Percentiles rank a stretch among this genome's conserved stretches.
Conservation (phyloP, 2,113 vertebrate genomes). For the Chamaetylas fuelleborni region DNA sequence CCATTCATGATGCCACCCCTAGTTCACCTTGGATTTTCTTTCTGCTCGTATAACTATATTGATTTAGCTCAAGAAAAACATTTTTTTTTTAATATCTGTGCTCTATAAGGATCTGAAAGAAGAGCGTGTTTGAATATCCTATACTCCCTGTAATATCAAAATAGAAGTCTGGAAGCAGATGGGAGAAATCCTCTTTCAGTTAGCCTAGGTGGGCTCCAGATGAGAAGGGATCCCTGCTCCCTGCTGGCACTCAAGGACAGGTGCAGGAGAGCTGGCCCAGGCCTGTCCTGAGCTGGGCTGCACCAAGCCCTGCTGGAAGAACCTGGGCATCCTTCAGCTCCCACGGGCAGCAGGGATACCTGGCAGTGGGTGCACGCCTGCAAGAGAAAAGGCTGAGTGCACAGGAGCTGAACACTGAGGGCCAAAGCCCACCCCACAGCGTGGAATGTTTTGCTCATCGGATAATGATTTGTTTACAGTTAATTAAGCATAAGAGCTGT, state of each 20-base stretch:
- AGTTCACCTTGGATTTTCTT: neutral
- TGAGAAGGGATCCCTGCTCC: neutral
- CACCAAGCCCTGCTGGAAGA: neutral
- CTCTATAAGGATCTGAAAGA: neutral
- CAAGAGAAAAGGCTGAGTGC: neutral
- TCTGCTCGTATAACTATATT: neutral
- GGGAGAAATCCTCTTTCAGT: neutral
- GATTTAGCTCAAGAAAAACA: neutral
- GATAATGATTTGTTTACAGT: constrained; percentile 24
- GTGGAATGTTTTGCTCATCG: neutral
- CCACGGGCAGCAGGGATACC: neutral
- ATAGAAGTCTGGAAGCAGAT: neutral
- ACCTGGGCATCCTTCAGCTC: neutral
- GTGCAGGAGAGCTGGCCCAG: neutral
- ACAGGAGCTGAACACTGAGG: neutral
- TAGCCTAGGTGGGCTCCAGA: neutral
- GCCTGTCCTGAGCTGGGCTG: neutral
- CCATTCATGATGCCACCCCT: neutral
- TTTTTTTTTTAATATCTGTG: neutral
- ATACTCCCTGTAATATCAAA: neutral
- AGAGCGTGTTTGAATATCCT: neutral
- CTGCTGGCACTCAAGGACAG: rapidly evolving
- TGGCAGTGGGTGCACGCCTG: rapidly evolving
- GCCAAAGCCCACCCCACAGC: neutral
- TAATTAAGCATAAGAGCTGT: constrained; percentile 29